Percentiles rank a stretch among this genome's conserved stretches.
Evolutionary conservation across 2,888 invertebrate genomes (phyloP).

Genomic region (Abrostola tripartita): DNA sequence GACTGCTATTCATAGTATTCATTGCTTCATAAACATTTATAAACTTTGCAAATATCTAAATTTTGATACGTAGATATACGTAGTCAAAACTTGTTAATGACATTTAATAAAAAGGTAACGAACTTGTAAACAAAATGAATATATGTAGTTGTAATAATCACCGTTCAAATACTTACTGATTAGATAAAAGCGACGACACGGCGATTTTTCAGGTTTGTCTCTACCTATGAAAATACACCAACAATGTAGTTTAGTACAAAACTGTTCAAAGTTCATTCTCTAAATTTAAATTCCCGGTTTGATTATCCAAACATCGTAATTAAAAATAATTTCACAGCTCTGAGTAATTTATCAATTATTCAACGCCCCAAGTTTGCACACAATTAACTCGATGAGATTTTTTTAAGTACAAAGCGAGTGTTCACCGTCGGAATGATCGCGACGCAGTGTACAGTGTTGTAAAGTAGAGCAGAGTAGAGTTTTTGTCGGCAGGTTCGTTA

Average conservation of each 20-base stretch:
- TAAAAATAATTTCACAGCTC: slow-evolving; percentile 40
- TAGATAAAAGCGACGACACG: too few relatives aligned
- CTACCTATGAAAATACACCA: neutral
- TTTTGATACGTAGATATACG: too few relatives aligned
- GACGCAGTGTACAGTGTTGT: slow-evolving; percentile 62
- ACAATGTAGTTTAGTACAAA: slow-evolving; percentile 9
- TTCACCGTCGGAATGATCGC: slow-evolving; percentile 57
- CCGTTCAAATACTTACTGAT: too few relatives aligned
- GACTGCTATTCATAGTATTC: too few relatives aligned
- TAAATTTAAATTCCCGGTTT: slow-evolving; percentile 5
- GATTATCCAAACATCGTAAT: slow-evolving; percentile 35
- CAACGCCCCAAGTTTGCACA: slow-evolving; percentile 54
- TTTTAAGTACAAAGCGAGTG: slow-evolving; percentile 65
- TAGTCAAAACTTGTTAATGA: too few relatives aligned
- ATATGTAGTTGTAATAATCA: too few relatives aligned
- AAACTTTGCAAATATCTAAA: too few relatives aligned
- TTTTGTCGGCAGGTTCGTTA: slow-evolving; percentile 86
- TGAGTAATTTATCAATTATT: slow-evolving; percentile 53
- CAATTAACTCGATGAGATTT: slow-evolving; percentile 67
- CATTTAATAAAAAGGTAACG: too few relatives aligned
- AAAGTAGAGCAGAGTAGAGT: slow-evolving; percentile 66
- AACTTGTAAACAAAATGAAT: too few relatives aligned
- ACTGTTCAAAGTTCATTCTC: slow-evolving; percentile 5
- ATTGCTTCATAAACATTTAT: too few relatives aligned
- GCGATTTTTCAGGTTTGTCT: neutral